Base-by-base conservation (phyloP, 1,140 invertebrate species). In the Littorina saxatilis region DNA sequence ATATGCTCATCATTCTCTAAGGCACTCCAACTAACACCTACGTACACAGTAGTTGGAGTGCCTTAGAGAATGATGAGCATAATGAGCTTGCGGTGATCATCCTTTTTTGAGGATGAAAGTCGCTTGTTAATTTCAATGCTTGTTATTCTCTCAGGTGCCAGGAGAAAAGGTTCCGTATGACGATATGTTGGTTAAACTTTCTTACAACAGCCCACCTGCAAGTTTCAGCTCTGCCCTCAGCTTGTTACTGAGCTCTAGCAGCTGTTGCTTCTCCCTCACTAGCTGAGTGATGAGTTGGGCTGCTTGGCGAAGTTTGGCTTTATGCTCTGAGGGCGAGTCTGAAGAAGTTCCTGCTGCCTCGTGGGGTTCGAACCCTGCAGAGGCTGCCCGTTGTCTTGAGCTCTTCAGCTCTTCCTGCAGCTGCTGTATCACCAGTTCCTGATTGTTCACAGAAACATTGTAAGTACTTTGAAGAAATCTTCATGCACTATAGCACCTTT, bases 371-470 rank as follows among this genome's bases (percentile, higher is more conserved):
- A 77, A 79, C 35, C 73, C 35, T 23, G 73, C 1, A 20, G 72
- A 47, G 23, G 72, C 37, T 23, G 72, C 66, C 35, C 81, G 20
- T 35, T 88, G 83, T 35, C 84, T 85, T 23, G 91, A 63, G n/a
- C 84, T 85, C 43, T 81, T 73, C 4, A 92, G 85, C 79, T 92
- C 92, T 82, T 91, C 90, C 74, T 92, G 87, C 17, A 92, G 82
- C 81, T 92, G 92, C 79, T 92, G 91, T 40, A 92, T 92, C 32
- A 92, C 81, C 43, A 92, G 66, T 79, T 92, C 92, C 90, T 92
- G 82, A 70, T 43, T 23, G 9, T 23, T 35, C 9, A 61, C 5
- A 61, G 17, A 17, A 47, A 17, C 58, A 61, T n/a, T n/a, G n/a
- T n/a, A n/a, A n/a, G n/a, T n/a, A n/a, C n/a, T n/a, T n/a, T n/a